These are phyloP conservation scores for Procavia capensis DNA, from an alignment of 2,113 vertebrate genomes.

Conservation along the genomic window DNA sequence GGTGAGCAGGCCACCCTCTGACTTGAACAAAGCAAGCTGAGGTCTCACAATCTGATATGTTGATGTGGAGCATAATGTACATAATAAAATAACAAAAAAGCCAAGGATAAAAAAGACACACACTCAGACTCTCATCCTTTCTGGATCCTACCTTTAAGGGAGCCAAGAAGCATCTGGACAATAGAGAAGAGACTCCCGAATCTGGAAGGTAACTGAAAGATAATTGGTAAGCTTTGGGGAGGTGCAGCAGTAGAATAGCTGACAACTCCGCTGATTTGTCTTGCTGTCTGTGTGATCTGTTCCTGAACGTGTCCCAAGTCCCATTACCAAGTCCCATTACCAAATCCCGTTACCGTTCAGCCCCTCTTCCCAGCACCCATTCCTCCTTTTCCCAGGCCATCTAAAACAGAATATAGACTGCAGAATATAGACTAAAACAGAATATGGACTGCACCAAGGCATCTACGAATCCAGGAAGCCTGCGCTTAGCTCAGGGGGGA, in stretches of 20 bases:
- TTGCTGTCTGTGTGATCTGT: not conserved
- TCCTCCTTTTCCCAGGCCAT: not conserved
- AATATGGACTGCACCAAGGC: not conserved
- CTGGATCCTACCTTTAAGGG: not conserved
- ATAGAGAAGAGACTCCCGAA: not conserved
- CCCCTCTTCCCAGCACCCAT: accelerated
- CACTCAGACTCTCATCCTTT: not conserved
- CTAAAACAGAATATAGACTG: not conserved
- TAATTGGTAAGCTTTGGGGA: accelerated
- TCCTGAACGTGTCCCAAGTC: too few species aligned
- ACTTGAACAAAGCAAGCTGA: not conserved
- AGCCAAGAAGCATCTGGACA: not conserved
- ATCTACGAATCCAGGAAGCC: not conserved
- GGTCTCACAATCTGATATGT: not conserved
- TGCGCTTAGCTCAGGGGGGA: slow-evolving; percentile 54
- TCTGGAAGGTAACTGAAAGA: not conserved
- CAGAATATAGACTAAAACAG: too few species aligned
- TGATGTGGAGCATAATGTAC: not conserved
- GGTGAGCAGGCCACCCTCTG: slow-evolving; percentile 53
- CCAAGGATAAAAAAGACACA: not conserved
- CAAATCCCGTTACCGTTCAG: not conserved
- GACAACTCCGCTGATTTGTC: not conserved
- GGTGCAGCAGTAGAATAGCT: not conserved
- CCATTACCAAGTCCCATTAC: too few species aligned
- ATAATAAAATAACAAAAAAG: not conserved